Conservation (phyloP, 2,888 invertebrate species). For the Nectonema munidae region DNA sequence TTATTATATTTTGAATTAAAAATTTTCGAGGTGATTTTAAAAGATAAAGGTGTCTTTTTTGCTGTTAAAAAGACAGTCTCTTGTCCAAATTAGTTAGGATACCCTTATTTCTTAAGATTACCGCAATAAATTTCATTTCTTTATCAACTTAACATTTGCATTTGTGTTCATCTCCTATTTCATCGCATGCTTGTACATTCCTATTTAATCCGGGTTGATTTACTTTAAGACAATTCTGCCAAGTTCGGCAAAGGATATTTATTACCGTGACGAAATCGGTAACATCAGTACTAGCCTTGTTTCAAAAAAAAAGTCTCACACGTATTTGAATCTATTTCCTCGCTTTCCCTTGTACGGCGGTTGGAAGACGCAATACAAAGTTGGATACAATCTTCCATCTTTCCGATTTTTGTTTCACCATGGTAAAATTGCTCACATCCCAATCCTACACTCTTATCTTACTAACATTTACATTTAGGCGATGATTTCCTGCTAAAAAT, state of each 20-base stretch:
- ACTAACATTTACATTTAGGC: conserved; percentile 21
- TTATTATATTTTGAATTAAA: too few relatives aligned
- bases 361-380: conserved; percentile 79
- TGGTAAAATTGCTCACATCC: conserved; percentile 24
- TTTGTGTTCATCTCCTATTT: too few relatives aligned
- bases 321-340: background rate
- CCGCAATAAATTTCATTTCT: too few relatives aligned
- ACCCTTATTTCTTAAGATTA: too few relatives aligned
- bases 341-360: conserved; percentile 91
- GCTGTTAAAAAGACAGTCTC: too few relatives aligned
- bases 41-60: too few relatives aligned
- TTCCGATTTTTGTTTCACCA: conserved; percentile 63
- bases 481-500: conserved; percentile 49
- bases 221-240: conserved; percentile 31
- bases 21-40: too few relatives aligned
- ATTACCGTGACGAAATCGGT: conserved; percentile 80
- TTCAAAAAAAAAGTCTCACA: too few relatives aligned
- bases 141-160: too few relatives aligned
- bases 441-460: background rate
- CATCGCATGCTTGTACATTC: too few relatives aligned
- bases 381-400: conserved; percentile 86
- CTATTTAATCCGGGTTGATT: too few relatives aligned
- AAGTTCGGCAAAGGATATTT: conserved; percentile 66
- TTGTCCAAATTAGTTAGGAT: too few relatives aligned
- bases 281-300: conserved; percentile 92